Base-by-base conservation (phyloP, 2,888 invertebrate species). In the Nephrotoma flavescens region DNA sequence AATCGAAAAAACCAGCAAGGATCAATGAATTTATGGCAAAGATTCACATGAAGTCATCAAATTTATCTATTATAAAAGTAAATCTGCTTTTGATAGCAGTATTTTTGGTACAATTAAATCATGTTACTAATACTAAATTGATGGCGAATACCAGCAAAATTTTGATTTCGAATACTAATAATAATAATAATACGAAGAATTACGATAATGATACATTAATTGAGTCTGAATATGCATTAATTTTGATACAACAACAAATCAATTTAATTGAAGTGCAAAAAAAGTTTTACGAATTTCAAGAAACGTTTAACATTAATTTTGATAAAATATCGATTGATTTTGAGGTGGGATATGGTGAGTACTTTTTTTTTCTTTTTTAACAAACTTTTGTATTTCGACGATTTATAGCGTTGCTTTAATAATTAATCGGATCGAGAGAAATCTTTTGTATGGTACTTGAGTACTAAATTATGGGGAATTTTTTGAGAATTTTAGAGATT, bases 281-380 rank as follows among this genome's bases (percentile, higher is more conserved):
- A 88, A 91, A 91, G 57, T 91, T 91, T 87, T 88, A 89, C 85
- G 88, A 90, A 88, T 91, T 91, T 88, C 88, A 91, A 87, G 90
- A 91, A 84, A 91, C 90, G 88, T 91, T 91, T 88, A 89, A 91
- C 89, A 89, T 91, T 87, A 89, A 90, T 88, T 88, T 91, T 88
- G 88, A 89, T 87, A 90, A 90, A 88, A 89, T 89, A 86, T 90
- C 41, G 52, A 91, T 91, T 87, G 91, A 91, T 88, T 91, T 91
- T 87, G 89, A 91, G 87, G 89, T 88, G 86, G 90, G 90, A 88
- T 89, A 90, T 87, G 91, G 91, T 91, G 88, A 91, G 91, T 90
- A 57, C 83, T 9, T 41, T 9, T 41, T 42, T 83, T 47, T 71
- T n/a, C n/a, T 4, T n/a, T 71, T 71, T 71, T 12, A 7, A 12